A percentile compares a stretch with the other conserved stretches of the same genome.
Conservation (phyloP, 37 sponge, comb jelly and placozoan genomes). For the Eunapius fragilis region DNA sequence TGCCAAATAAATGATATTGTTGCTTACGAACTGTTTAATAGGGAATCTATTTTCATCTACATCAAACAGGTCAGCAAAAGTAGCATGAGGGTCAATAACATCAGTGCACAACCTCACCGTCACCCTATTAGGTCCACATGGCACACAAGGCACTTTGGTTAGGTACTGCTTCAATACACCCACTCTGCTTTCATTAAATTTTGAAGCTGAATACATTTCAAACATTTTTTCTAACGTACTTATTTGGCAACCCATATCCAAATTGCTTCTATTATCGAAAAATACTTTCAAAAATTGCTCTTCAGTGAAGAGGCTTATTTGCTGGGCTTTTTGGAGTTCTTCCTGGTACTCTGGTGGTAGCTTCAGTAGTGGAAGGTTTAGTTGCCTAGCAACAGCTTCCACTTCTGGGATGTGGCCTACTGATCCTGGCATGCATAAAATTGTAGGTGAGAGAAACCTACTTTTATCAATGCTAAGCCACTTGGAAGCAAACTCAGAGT, state of each 20-base stretch:
- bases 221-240: not conserved
- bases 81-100: not conserved
- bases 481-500: constrained; percentile 5
- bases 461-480: not conserved
- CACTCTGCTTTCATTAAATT: not conserved
- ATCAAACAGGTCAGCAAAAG: not conserved
- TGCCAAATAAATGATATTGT: not conserved
- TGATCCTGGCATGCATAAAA: not conserved
- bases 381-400: not conserved
- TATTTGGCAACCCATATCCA: not conserved
- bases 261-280: not conserved
- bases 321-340: not conserved
- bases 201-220: not conserved
- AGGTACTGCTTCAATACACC: not conserved
- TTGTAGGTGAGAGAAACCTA: not conserved
- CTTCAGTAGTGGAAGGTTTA: not conserved
- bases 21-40: not conserved
- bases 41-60: not conserved
- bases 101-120: not conserved
- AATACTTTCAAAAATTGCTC: not conserved
- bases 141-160: not conserved
- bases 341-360: not conserved
- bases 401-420: not conserved
- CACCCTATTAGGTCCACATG: not conserved
- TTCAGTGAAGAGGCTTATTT: not conserved